A percentile compares a stretch with the other conserved stretches of the same genome.
These are phyloP conservation scores for Mormyrus lacerda DNA, from an alignment of 2,113 vertebrate genomes.

Conservation along the genomic window DNA sequence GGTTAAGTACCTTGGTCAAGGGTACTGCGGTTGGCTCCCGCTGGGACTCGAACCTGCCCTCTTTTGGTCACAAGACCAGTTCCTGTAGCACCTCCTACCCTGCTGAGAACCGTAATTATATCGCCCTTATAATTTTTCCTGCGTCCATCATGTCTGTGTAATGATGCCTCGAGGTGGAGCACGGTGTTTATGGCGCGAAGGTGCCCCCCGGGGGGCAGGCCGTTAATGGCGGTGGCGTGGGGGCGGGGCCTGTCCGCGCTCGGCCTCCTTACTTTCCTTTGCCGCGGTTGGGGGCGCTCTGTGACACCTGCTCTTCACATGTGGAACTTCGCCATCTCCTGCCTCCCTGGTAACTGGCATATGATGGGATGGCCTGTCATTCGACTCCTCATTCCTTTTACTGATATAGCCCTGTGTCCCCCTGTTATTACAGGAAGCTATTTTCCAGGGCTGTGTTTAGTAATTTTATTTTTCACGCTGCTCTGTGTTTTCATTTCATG, in stretches of 20 bases:
- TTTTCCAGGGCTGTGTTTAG: neutral
- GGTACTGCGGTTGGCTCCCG: neutral
- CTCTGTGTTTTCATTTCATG: neutral
- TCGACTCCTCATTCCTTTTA: neutral
- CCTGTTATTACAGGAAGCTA: neutral
- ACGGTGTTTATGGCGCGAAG: neutral
- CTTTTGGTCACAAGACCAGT: slow-evolving; percentile 1
- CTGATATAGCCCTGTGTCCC: neutral
- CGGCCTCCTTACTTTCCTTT: neutral
- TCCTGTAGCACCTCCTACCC: neutral
- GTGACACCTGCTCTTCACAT: neutral
- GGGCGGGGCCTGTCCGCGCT: neutral
- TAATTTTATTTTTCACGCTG: neutral
- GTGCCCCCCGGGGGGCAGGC: neutral
- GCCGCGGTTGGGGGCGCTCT: neutral
- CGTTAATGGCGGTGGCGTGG: neutral
- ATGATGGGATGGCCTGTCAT: neutral
- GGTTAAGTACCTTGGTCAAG: slow-evolving; percentile 16
- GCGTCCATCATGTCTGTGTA: neutral
- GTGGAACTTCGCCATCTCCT: neutral
- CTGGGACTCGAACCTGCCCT: slow-evolving; percentile 6
- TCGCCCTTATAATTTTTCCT: neutral
- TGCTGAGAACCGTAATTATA: slow-evolving; percentile 15
- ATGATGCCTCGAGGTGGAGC: neutral
- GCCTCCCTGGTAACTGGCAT: neutral